Evolutionary conservation across 2,113 vertebrate genomes (phyloP).

Genomic region (Ia io): DNA sequence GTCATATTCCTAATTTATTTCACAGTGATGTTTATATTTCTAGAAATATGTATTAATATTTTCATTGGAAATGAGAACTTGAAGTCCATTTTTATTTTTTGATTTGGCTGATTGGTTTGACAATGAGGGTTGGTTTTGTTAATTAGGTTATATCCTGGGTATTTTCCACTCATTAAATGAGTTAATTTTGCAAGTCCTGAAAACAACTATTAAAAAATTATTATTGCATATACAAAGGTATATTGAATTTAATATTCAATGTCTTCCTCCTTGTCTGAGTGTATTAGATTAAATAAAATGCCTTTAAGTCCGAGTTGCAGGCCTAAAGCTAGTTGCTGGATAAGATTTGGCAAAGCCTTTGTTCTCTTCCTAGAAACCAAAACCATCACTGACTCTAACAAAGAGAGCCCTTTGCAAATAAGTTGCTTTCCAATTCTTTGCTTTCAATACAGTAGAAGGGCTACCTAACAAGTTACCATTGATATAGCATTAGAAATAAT

Average conservation of each 20-base stretch:
- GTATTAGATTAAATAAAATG: not conserved
- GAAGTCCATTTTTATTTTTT: not conserved
- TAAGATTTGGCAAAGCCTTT: not conserved
- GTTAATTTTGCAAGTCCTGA: not conserved
- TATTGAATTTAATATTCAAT: not conserved
- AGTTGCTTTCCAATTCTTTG: not conserved
- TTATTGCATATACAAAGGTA: not conserved
- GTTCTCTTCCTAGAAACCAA: not conserved
- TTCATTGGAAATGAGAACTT: not conserved
- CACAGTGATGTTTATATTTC: conserved; percentile 18
- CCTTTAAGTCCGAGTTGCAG: not conserved
- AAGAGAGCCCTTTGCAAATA: not conserved
- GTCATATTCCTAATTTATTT: not conserved
- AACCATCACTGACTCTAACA: not conserved
- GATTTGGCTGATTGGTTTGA: not conserved
- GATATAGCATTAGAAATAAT: not conserved
- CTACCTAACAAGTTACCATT: not conserved
- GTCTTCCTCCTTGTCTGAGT: not conserved
- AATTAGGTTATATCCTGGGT: not conserved
- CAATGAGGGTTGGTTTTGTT: not conserved
- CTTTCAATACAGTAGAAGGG: not conserved
- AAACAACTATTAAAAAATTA: not conserved
- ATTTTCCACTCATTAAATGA: not conserved
- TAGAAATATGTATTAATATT: not conserved
- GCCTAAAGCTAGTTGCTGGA: not conserved